Base-by-base conservation (phyloP, 2,113 vertebrate species). In the Microcebus ravelobensis region DNA sequence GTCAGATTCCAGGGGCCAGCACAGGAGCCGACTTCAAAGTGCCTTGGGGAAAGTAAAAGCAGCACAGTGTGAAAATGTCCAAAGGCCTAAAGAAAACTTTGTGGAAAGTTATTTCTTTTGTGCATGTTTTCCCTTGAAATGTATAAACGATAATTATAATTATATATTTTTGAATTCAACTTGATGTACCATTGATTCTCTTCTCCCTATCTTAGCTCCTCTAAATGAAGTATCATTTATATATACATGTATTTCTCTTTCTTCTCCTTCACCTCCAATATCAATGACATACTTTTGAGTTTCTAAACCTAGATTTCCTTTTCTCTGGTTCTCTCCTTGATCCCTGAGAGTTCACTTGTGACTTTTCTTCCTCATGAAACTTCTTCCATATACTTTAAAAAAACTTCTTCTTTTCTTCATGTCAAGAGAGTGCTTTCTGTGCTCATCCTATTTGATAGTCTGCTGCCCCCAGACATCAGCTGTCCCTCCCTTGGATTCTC, bases 301-400 rank as follows among this genome's bases (percentile, higher is more conserved):
- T 96, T 95, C 13, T 95, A 10, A 65, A 74, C 11, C 42, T 83
- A 74, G 25, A 34, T 83, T 82, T 57, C 7, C 6, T 95, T 96
- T 87, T 65, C 48, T 90, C 68, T 90, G 14, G 2, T 67, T 94
- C 50, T 95, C 10, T 65, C 10, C 45, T 87, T 86, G 36, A 95
- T 87, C 20, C 73, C 17, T 96, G 76, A 17, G 6, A 90, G 27
- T 76, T 92, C 23, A 96, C 10, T n/a, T 89, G 92, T 87, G 88
- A 59, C 27, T 95, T 94, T 95, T 91, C 31, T 77, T 87, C 39
- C 48, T 73, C 14, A 71, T 96, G 39, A 68, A 57, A 82, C 34
- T 74, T 94, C 84, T 96, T 93, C 23, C 5, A 42, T 79, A 84
- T 29, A 31, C 11, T 89, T 81, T 76, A 63, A 93, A 91, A 84